Evolutionary conservation across 2,113 vertebrate genomes (phyloP).

Genomic region (Martes martes): DNA sequence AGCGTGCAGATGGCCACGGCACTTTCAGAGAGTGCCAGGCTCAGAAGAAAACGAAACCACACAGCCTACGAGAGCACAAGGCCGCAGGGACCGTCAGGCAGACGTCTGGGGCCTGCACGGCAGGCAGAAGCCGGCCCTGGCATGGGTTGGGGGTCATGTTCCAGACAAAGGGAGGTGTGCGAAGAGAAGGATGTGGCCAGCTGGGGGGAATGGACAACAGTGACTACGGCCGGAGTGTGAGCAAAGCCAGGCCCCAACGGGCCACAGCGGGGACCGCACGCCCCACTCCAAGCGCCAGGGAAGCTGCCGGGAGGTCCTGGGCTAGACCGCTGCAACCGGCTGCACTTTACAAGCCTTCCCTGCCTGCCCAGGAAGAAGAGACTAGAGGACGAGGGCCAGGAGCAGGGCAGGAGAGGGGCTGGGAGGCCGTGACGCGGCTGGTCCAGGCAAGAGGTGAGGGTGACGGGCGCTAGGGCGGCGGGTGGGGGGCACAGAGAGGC

Average conservation of each 20-base stretch:
- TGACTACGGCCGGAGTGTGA: accelerated
- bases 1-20: accelerated
- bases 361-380: no score
- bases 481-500: no score
- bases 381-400: not conserved
- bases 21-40: not conserved
- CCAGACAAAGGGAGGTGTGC: not conserved
- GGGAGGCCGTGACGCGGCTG: not conserved
- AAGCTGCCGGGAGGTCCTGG: not conserved
- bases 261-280: accelerated
- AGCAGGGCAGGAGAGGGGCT: not conserved
- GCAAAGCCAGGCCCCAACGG: not conserved
- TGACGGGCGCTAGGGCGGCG: accelerated
- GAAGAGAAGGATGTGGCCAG: not conserved
- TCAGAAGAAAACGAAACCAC: accelerated
- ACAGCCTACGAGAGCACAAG: accelerated
- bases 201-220: not conserved
- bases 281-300: not conserved
- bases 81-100: accelerated
- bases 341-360: accelerated
- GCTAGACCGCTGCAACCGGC: not conserved
- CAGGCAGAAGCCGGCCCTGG: not conserved
- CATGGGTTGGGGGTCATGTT: accelerated
- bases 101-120: not conserved
- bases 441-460: not conserved